phyloP scores from a whole-genome alignment of 92 coral and sea anemone species.

The Umimayanthus chanpuru region DNA sequence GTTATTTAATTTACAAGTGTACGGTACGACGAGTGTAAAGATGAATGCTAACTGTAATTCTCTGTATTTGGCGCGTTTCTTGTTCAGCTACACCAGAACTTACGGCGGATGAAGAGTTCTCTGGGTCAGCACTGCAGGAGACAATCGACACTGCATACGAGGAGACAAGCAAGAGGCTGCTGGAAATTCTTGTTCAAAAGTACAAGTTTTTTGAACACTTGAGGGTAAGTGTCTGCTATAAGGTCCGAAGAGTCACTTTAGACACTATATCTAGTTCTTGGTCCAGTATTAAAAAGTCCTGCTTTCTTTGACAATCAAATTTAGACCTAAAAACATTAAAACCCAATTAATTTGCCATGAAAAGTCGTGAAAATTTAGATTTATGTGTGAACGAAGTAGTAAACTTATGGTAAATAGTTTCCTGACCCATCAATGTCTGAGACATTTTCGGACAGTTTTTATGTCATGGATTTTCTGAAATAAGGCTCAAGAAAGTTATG shows the following conservation, averaged over 20 bases:
- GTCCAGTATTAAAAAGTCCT: neutral
- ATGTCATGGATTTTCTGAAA: neutral
- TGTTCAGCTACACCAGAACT: conserved; percentile 80
- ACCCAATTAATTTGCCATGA: neutral
- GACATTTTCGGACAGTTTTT: neutral
- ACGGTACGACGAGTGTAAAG: neutral
- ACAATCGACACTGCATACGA: conserved; percentile 85
- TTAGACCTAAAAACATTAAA: too few relatives aligned
- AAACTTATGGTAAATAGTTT: neutral
- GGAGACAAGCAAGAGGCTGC: conserved; percentile 90
- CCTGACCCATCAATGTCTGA: neutral
- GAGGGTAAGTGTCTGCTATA: conserved; percentile 58
- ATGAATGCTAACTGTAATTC: neutral
- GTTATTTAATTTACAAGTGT: too few relatives aligned
- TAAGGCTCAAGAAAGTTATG: too few relatives aligned
- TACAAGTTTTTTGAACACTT: conserved; percentile 95
- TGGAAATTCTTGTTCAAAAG: conserved; percentile 91
- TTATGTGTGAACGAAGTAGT: neutral
- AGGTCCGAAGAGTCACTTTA: neutral
- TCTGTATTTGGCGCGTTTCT: neutral
- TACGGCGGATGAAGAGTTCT: conserved; percentile 90
- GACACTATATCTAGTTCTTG: neutral
- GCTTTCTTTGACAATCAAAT: too few relatives aligned
- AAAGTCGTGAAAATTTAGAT: neutral
- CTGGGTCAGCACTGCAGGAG: conserved; percentile 91